Conservation (phyloP, 2,113 vertebrate species). For the Mixornis gularis region DNA sequence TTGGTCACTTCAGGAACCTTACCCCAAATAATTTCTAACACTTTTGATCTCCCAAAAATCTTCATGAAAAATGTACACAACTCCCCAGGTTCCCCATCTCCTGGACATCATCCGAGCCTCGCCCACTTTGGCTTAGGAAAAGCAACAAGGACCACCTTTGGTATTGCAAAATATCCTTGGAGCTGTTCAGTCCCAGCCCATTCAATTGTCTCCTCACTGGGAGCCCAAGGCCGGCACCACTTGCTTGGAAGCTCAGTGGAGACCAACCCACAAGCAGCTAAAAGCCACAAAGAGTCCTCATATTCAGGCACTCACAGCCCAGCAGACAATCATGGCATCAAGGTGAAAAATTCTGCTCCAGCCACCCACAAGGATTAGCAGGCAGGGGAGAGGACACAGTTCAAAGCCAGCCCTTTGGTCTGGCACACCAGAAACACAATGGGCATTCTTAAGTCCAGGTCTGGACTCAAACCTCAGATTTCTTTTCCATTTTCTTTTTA, state of each 20-base stretch:
- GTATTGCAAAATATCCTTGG: neutral
- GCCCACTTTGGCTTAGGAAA: neutral
- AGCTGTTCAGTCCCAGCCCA: neutral
- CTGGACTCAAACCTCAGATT: neutral
- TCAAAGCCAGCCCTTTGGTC: neutral
- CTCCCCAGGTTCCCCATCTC: neutral
- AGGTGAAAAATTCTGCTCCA: neutral
- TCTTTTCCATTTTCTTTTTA: neutral
- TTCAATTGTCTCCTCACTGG: fast-evolving
- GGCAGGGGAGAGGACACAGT: neutral
- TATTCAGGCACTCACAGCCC: neutral
- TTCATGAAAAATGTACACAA: neutral
- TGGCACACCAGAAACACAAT: neutral
- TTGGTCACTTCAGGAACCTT: neutral
- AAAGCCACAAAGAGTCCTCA: neutral
- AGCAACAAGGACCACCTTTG: neutral
- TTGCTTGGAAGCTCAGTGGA: neutral
- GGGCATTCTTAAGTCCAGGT: neutral
- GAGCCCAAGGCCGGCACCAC: neutral
- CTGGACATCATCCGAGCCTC: fast-evolving
- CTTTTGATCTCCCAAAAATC: neutral
- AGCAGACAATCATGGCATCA: neutral
- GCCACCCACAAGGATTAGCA: neutral
- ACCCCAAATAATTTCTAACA: neutral
- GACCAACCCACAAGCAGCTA: neutral